A percentile compares a stretch with the other conserved stretches of the same genome.
These are phyloP conservation scores for Vesta saturnalis DNA, from an alignment of 2,888 invertebrate genomes.

Conservation along the genomic window DNA sequence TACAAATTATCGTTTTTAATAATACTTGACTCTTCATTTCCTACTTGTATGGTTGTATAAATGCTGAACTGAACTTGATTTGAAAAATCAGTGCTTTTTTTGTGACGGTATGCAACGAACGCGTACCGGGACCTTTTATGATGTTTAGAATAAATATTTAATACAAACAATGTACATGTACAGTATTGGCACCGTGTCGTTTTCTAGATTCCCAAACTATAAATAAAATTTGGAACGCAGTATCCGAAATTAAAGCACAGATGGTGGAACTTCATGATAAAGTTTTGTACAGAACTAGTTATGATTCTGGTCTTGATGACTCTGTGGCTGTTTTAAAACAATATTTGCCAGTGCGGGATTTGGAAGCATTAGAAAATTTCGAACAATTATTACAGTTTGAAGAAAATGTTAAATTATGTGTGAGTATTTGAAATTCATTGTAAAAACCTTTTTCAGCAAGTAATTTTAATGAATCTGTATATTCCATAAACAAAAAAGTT, in stretches of 20 bases:
- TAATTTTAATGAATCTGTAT: too few species aligned
- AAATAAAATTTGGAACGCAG: neutral
- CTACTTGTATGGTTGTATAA: too few species aligned
- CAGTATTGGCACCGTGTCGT: neutral
- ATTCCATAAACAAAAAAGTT: neutral
- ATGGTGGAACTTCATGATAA: constrained; percentile 3
- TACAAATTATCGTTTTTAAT: too few species aligned
- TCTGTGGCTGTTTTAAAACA: too few species aligned
- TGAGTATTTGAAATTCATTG: too few species aligned
- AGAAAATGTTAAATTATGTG: neutral
- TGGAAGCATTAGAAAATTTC: neutral
- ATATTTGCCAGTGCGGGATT: neutral
- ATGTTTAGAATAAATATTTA: neutral
- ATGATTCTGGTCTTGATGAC: too few species aligned
- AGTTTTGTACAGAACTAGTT: neutral
- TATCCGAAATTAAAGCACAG: neutral
- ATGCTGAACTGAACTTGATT: neutral
- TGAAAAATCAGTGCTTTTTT: constrained; percentile 1
- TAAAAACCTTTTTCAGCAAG: too few species aligned
- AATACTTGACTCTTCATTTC: too few species aligned
- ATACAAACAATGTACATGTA: too few species aligned
- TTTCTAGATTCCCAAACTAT: too few species aligned
- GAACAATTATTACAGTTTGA: neutral
- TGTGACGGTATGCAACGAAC: too few species aligned
- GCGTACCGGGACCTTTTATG: neutral